Evolutionary conservation across 2,113 vertebrate species (phyloP), one percentile per base, ranked within the genome.

Genomic region (Stictonetta naevosa): DNA sequence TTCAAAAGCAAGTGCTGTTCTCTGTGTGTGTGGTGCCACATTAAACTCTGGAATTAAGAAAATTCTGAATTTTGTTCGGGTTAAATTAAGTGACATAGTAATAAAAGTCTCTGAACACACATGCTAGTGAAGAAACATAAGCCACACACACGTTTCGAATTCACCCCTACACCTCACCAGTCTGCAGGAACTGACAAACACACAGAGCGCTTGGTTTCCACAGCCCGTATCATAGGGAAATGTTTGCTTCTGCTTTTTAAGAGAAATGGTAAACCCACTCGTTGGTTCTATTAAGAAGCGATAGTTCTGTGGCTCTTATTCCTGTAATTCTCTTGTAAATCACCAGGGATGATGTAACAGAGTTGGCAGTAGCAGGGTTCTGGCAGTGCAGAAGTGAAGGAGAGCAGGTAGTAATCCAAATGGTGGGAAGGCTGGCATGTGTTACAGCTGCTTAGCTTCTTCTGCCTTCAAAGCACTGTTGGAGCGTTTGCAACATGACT

Each of bases 391-490:
- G 71, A 60, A 46, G 48, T 40, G 59, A 89, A 86, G 46, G 46
- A 79, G 86, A 85, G 62, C 29, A 68, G 40, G 52, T 76, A 74
- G 91, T 79, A 71, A 29, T 72, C 50, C n/a, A 52, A 82, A 84
- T 1, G 3, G 58, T 87, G 63, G 58, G 83, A 94, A 89, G 74
- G 69, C 62, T 1, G 0, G 36, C 29, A 75, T 86, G 36, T 44
- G 7, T 80, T 76, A 76, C 77, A 87, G 75, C 73, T 91, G 79
- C 48, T 90, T 63, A 42, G 55, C 73, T 88, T 91, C 58, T 67
- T 80, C 67, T 71, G 21, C 69, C 82, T 92, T 91, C 76, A 92
- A 62, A 94, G 77, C 40, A 21, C 87, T 78, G 87, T 16, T 62
- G 19, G 52, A 86, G 46, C 73, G 33, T 68, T 94, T 69, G 52